Evolutionary conservation across 2,113 vertebrate genomes (phyloP).

Genomic region (Nannospalax galili): DNA sequence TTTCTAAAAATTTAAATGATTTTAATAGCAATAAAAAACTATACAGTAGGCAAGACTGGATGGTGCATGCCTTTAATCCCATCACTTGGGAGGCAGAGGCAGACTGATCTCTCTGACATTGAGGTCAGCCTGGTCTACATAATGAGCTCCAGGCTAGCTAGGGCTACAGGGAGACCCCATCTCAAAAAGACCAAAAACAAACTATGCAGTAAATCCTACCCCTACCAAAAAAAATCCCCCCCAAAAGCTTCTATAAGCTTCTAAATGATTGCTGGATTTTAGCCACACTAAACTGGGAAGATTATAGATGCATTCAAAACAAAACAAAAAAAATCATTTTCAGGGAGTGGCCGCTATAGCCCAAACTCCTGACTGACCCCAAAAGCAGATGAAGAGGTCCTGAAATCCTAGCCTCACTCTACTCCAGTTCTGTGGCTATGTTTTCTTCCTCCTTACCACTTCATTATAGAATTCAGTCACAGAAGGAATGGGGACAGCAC

Average conservation of each 20-base stretch:
- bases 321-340: too few relatives aligned
- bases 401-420: background rate
- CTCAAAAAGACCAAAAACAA: too few relatives aligned
- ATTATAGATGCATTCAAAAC: background rate
- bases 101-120: too few relatives aligned
- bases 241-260: background rate
- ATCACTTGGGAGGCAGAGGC: too few relatives aligned
- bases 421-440: background rate
- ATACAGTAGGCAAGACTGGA: too few relatives aligned
- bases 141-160: too few relatives aligned
- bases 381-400: background rate
- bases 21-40: conserved; percentile 21
- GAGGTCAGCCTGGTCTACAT: too few relatives aligned
- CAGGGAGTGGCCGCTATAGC: background rate
- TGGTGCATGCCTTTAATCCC: too few relatives aligned
- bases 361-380: background rate
- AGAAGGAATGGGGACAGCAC: background rate
- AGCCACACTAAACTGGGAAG: background rate
- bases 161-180: too few relatives aligned
- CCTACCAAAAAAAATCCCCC: conserved; percentile 15
- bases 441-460: background rate
- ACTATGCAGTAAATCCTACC: conserved; percentile 39
- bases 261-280: background rate
- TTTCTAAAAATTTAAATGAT: background rate
- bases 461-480: conserved; percentile 7